These are phyloP conservation scores for Cheirogaleus major DNA, from an alignment of 2,797 vertebrate genomes.

Conservation along the genomic window DNA sequence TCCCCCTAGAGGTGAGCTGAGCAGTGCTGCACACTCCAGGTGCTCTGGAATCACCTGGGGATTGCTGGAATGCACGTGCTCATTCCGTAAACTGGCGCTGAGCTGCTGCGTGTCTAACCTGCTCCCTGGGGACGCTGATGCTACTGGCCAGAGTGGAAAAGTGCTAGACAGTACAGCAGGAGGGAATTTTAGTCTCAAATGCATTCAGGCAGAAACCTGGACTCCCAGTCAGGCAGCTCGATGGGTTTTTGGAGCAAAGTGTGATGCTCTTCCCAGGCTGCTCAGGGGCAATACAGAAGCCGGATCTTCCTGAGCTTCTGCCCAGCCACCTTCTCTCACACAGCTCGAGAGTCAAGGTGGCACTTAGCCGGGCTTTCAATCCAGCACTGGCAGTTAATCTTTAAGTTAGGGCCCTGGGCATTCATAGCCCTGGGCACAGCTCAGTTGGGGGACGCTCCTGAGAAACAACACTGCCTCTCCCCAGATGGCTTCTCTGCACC, in stretches of 20 bases:
- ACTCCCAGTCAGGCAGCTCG: background rate
- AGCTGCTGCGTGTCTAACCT: background rate
- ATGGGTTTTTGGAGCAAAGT: background rate
- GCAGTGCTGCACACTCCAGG: background rate
- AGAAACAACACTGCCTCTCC: background rate
- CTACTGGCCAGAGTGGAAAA: background rate
- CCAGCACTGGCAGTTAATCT: background rate
- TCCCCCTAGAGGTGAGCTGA: background rate
- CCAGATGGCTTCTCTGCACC: background rate
- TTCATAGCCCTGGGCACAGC: background rate
- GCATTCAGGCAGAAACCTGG: background rate
- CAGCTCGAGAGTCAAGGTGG: background rate
- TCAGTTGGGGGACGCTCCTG: background rate
- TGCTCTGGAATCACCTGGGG: background rate
- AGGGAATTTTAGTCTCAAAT: background rate
- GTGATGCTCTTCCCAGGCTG: background rate
- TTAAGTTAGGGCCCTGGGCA: background rate
- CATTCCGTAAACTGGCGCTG: background rate
- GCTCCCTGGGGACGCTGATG: background rate
- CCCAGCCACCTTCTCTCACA: background rate
- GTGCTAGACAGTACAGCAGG: background rate
- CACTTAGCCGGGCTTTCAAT: background rate
- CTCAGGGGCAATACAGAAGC: background rate
- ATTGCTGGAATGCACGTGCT: background rate
- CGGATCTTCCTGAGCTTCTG: background rate